These are phyloP conservation scores for Saimiri boliviensis DNA, from an alignment of 2,113 vertebrate species.

Conservation along the genomic window DNA sequence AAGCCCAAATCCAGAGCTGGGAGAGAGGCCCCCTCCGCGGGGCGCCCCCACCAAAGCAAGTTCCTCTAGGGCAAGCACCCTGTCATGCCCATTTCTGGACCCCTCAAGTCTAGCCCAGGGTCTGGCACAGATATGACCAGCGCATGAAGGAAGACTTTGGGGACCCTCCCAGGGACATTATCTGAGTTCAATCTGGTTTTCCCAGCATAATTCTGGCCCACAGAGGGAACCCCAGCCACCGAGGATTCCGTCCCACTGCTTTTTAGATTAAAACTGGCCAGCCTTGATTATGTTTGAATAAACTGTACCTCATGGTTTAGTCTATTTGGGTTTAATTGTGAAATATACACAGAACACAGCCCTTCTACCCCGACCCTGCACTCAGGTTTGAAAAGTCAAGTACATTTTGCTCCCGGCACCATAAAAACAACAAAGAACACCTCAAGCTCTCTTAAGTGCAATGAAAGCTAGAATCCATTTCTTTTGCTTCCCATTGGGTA, in stretches of 20 bases:
- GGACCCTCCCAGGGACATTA: neutral
- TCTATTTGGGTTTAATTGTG: conserved; percentile 54
- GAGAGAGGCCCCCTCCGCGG: neutral
- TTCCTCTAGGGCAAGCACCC: neutral
- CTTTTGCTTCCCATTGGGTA: neutral
- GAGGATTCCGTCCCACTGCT: neutral
- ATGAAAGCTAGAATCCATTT: neutral
- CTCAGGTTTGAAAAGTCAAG: neutral
- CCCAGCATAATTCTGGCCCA: rapidly evolving
- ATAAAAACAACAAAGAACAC: conserved; percentile 59
- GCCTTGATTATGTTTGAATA: conserved; percentile 58
- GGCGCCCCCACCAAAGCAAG: rapidly evolving
- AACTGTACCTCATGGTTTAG: conserved; percentile 9
- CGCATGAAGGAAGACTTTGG: rapidly evolving
- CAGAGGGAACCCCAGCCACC: neutral
- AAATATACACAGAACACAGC: neutral
- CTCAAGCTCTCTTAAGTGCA: conserved; percentile 1
- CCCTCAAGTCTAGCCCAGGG: neutral
- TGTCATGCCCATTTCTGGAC: neutral
- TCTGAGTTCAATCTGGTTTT: rapidly evolving
- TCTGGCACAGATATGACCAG: neutral
- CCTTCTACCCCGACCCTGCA: neutral
- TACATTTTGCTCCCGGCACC: neutral
- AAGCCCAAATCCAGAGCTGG: neutral
- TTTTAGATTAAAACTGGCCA: neutral